These are phyloP conservation scores for Megaceryle torquata DNA, from an alignment of 2,113 vertebrate species.

Conservation along the genomic window DNA sequence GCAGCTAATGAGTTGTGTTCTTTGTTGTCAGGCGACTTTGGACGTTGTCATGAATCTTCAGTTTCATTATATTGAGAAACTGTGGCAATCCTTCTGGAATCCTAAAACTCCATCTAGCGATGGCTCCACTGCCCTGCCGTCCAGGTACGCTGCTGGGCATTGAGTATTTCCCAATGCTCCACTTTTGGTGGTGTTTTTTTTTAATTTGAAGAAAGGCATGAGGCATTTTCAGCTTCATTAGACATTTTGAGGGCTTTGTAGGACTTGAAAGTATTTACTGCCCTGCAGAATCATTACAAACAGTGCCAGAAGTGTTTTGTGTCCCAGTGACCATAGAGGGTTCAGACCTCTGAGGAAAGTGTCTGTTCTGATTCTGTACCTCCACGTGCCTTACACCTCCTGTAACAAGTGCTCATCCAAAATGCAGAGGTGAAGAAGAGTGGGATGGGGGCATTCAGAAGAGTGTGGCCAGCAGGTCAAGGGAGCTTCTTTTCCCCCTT, in stretches of 20 bases:
- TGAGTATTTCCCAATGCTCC: neutral
- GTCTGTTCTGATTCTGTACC: neutral
- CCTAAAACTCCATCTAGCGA: conserved; percentile 84
- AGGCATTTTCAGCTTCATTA: neutral
- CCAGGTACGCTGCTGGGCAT: conserved; percentile 48
- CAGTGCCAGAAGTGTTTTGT: neutral
- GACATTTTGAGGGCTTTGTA: neutral
- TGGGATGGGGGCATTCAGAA: neutral
- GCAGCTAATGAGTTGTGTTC: neutral
- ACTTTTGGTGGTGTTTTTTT: fast-evolving
- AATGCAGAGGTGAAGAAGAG: neutral
- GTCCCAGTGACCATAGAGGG: fast-evolving
- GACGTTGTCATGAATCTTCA: conserved; percentile 97
- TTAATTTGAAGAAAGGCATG: neutral
- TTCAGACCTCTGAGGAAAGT: neutral
- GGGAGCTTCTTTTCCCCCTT: neutral
- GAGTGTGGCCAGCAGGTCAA: neutral
- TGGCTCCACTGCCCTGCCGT: conserved; percentile 70
- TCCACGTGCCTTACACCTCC: neutral
- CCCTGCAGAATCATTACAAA: neutral
- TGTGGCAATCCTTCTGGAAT: conserved; percentile 98
- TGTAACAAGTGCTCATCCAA: neutral
- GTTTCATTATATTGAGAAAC: conserved; percentile 95
- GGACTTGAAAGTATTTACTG: neutral
- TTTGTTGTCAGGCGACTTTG: conserved; percentile 84